Percentiles rank a stretch among this genome's conserved stretches.
Evolutionary conservation across 2,113 vertebrate genomes (phyloP).

Genomic region (Beaufortia kweichowensis): DNA sequence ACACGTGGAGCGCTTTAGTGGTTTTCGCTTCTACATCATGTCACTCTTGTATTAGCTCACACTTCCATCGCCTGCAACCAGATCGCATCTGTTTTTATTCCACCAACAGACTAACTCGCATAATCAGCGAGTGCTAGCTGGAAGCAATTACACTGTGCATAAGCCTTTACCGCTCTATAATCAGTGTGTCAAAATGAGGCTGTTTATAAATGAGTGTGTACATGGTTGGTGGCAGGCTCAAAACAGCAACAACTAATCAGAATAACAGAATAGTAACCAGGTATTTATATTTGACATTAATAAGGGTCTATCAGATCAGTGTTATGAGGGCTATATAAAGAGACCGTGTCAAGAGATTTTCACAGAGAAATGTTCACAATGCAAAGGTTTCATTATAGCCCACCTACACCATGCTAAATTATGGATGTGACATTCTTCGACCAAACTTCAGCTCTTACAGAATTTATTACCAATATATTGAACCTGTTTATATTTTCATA

Average conservation of each 20-base stretch:
- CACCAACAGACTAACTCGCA: conserved; percentile 20
- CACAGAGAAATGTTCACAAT: no score
- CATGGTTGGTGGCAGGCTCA: not conserved
- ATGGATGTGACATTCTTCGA: no score
- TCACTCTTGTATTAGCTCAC: not conserved
- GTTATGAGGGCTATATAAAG: not conserved
- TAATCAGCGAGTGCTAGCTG: conserved; percentile 19
- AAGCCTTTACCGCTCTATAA: conserved; percentile 7
- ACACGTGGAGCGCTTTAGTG: not conserved
- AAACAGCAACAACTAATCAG: not conserved
- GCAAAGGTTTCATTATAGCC: no score
- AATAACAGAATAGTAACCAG: not conserved
- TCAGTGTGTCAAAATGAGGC: conserved; percentile 6
- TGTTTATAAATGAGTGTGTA: conserved; percentile 1
- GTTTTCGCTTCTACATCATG: conserved; percentile 7
- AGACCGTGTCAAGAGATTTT: not conserved
- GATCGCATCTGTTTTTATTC: conserved; percentile 6
- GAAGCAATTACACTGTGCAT: not conserved
- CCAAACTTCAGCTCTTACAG: no score
- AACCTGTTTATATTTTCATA: no score
- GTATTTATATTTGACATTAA: conserved; percentile 1
- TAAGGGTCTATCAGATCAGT: not conserved
- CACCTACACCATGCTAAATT: no score
- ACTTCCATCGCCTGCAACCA: not conserved
- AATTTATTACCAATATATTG: no score